Evolutionary conservation across 1,140 invertebrate genomes (phyloP).

Genomic region (Zaprionus vittiger): DNA sequence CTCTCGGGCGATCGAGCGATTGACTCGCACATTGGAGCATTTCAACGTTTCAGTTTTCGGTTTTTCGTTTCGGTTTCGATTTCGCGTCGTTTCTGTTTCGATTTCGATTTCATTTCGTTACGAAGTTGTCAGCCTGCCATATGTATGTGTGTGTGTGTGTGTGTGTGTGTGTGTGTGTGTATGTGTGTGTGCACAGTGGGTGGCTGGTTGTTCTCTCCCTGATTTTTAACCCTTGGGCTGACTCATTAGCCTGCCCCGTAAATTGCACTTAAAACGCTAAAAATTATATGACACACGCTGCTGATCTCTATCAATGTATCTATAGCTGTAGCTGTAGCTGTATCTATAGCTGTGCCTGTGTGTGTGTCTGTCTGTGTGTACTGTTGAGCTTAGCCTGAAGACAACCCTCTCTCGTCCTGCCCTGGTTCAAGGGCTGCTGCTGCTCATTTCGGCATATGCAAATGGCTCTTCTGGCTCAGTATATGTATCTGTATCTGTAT

Average conservation of each 20-base stretch:
- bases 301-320: conserved; percentile 47
- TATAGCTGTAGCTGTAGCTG: conserved; percentile 13
- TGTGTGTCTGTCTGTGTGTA: conserved; percentile 33
- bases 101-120: background rate
- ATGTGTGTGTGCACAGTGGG: conserved; percentile 11
- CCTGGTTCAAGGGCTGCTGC: conserved; percentile 23
- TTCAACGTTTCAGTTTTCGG: conserved; percentile 17
- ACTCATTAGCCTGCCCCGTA: conserved; percentile 69
- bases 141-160: conserved; percentile 11
- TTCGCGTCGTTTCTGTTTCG: conserved; percentile 6
- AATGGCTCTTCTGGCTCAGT: conserved; percentile 33
- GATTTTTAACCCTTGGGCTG: conserved; percentile 70
- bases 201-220: conserved; percentile 39
- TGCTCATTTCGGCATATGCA: conserved; percentile 77
- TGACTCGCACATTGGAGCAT: conserved; percentile 46
- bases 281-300: conserved; percentile 77
- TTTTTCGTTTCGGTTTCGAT: background rate
- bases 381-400: conserved; percentile 55
- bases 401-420: conserved; percentile 60
- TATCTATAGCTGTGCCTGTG: conserved; percentile 3
- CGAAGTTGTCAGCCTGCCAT: background rate
- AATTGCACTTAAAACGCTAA: conserved; percentile 79
- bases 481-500: too few species aligned
- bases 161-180: conserved; percentile 27
- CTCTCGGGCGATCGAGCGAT: conserved; percentile 72